Evolutionary conservation across 2,888 invertebrate genomes (phyloP).

Genomic region (Eristalis arbustorum): DNA sequence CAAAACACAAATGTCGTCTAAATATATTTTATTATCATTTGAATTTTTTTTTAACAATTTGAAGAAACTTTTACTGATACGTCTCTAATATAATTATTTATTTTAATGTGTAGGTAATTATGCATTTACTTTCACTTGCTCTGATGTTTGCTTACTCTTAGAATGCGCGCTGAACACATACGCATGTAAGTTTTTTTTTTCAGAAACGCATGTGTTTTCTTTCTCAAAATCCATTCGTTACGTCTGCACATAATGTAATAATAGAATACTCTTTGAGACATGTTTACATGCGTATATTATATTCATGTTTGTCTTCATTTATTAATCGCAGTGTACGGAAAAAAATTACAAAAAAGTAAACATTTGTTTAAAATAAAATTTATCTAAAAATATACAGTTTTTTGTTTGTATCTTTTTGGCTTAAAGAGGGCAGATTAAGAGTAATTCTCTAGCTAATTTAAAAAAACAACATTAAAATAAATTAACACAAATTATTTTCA

Average conservation of each 20-base stretch:
- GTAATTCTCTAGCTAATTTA: constrained; percentile 34
- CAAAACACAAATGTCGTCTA: neutral
- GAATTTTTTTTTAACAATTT: constrained; percentile 29
- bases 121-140: neutral
- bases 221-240: constrained; percentile 40
- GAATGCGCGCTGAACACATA: neutral
- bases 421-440: constrained; percentile 22
- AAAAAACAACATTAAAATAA: constrained; percentile 37
- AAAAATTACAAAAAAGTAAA: constrained; percentile 29
- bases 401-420: constrained; percentile 21
- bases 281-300: neutral
- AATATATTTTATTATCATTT: constrained; percentile 20
- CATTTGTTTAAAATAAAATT: constrained; percentile 17
- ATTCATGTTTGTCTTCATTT: neutral
- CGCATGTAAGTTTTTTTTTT: neutral
- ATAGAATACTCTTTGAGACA: constrained; percentile 32
- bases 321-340: constrained; percentile 13
- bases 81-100: neutral
- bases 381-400: constrained; percentile 24
- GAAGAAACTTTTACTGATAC: constrained; percentile 8
- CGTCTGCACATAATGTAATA: constrained; percentile 33
- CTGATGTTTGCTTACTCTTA: constrained; percentile 5
- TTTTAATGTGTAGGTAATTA: neutral
- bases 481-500: constrained; percentile 42
- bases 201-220: neutral